Percentiles rank a stretch among this genome's conserved stretches.
Evolutionary conservation across 2,888 invertebrate genomes (phyloP).

Genomic region (Junonia oenone): DNA sequence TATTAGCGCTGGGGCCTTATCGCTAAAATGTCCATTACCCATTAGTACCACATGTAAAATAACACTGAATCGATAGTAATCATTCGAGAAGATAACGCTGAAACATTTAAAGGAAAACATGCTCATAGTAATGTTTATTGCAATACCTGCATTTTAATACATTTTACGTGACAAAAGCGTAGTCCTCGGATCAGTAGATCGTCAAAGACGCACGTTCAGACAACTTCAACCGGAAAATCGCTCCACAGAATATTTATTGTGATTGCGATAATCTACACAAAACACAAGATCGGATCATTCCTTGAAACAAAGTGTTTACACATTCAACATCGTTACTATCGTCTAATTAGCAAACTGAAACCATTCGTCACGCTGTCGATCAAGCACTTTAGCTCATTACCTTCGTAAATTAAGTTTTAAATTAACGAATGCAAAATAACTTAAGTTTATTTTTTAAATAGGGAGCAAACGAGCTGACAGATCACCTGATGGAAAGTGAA

Average conservation of each 20-base stretch:
- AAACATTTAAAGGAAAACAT: background rate
- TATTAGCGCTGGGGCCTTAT: background rate
- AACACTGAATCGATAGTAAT: background rate
- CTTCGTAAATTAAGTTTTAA: background rate
- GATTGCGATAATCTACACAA: background rate
- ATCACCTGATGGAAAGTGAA: too few species aligned
- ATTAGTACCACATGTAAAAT: background rate
- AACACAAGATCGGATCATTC: background rate
- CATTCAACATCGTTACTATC: background rate
- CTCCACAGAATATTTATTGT: constrained; percentile 4
- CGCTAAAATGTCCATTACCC: background rate
- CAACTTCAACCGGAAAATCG: constrained; percentile 2
- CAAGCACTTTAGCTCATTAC: background rate
- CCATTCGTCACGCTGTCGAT: background rate
- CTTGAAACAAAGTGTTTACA: background rate
- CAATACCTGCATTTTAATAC: background rate
- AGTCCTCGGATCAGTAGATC: background rate
- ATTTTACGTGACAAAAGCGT: background rate
- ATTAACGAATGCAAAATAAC: background rate
- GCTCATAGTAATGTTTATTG: background rate
- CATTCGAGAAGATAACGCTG: background rate
- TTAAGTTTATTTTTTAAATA: too few species aligned
- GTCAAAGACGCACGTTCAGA: background rate
- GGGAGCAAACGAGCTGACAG: too few species aligned
- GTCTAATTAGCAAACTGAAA: background rate